Base-by-base conservation (phyloP, 2,888 invertebrate genomes). In the Autographa gamma region DNA sequence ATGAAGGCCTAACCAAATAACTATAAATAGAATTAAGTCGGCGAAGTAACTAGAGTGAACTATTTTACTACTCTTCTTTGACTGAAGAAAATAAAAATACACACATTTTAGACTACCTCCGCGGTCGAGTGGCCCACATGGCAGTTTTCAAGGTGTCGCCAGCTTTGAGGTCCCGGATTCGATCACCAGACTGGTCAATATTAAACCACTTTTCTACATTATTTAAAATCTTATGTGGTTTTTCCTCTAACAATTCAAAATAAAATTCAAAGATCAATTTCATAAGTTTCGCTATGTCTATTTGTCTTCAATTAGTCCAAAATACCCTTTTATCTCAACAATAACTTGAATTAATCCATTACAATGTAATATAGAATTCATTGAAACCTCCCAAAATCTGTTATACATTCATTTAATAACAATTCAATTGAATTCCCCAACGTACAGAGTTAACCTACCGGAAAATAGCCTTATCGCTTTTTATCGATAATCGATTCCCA, bases 351-450 rank as follows among this genome's bases (percentile, higher is more conserved):
- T 56, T 56, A 56, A 19, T 56, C 19, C 25, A 48, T 56, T 56
- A 19, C 25, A 56, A 56, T 11, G 54, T 25, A 25, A 56, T 56
- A 25, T 25, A 25, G 25, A 56, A 56, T 25, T 56, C 19, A 56
- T 56, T 56, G 54, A 14, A 13, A 56, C 11, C 54, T 11, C 19
- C 19, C 54, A 19, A 56, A 56, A 56, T 56, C 19, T 56, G 13
- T 56, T 13, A 11, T 56, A 76, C 71, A 79, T 77, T 77, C 69
- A 77, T 82, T 79, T 76, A 86, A 88, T 88, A 88, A 88, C 86
- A 85, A 87, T 85, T 86, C 85, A 80, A 87, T 85, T 86, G 85
- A 80, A 87, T 89, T 85, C 84, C 69, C 66, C 0, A 61, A 71
- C 69, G 80, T 74, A 79, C 80, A 78, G 70, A 71, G 73, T 79